Evolutionary conservation across 2,113 vertebrate genomes (phyloP).

Genomic region (Romanogobio albipinnatus): DNA sequence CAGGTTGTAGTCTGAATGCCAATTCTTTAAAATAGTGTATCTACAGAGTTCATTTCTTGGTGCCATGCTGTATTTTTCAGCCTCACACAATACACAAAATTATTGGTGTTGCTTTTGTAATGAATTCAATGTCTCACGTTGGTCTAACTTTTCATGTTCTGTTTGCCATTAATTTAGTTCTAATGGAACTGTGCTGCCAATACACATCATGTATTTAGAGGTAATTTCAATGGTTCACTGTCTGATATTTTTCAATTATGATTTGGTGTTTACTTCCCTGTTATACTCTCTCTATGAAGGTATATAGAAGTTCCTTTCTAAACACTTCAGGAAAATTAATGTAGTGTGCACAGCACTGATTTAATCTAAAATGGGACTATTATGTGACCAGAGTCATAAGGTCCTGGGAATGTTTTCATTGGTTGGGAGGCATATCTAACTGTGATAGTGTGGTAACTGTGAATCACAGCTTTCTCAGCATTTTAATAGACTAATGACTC

Average conservation of each 20-base stretch:
- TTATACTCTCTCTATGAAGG: conserved; percentile 22
- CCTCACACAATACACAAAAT: background rate
- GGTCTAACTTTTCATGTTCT: background rate
- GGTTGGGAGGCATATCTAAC: background rate
- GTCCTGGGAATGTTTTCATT: background rate
- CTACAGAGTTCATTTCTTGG: background rate
- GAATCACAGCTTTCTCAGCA: conserved; percentile 43
- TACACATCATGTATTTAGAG: conserved; percentile 25
- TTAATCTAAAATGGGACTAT: conserved; percentile 36
- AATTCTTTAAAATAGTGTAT: background rate
- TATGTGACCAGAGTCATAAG: conserved; percentile 8
- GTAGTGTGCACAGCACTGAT: conserved; percentile 28
- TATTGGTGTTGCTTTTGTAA: background rate
- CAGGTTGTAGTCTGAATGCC: background rate
- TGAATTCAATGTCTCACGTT: conserved; percentile 1
- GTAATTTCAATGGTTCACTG: conserved; percentile 16
- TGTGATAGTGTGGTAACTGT: background rate
- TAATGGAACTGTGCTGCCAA: conserved; percentile 35
- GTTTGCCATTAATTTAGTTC: conserved; percentile 32
- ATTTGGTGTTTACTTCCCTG: conserved; percentile 14
- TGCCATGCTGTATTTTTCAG: background rate
- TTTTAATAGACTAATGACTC: conserved; percentile 45
- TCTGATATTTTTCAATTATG: conserved; percentile 47
- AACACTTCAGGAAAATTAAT: conserved; percentile 16
- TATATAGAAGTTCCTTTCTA: conserved; percentile 12